Evolutionary conservation across 2,113 vertebrate species (phyloP), one percentile per base, ranked within the genome.

Genomic region (Suricata suricatta): DNA sequence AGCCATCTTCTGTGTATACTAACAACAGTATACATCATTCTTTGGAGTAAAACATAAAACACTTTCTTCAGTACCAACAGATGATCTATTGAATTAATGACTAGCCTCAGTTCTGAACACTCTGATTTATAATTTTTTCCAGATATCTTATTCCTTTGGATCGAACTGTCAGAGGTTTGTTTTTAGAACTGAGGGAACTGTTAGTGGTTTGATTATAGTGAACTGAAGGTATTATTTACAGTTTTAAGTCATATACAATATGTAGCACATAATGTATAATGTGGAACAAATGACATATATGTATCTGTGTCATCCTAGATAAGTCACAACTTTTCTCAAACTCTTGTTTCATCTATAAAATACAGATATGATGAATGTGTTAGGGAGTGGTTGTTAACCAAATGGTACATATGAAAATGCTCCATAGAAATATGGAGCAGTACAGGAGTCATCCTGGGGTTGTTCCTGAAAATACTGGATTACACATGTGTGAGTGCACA

Each of bases 191-290:
- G 69, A 95, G 64, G 15, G 16, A 79, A 72, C 25, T 71, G 66
- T 38, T 21, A 69, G 6, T 77, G 11, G 21, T 41, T 83, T 88
- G 29, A 29, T 64, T 80, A 2, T 47, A 44, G 41, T 23, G 88
- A 95, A 97, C 83, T 41, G 41, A 83, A 97, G 81, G 27, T 74
- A 63, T 35, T 60, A 90, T 76, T 89, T 90, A 85, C 12, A 86
- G 6, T 74, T 95, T 95, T 76, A 87, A 92, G 44, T 77, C 74
- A 68, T 63, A 82, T 74, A 76, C 91, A 77, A 52, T 52, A 74
- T 90, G 23, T 50, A 10, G 54, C 50, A 60, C 66, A 16, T 47
- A 84, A 83, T 57, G 4, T 6, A 79, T 79, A 92, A 35, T 63
- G 83, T 33, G 71, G 29, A 83, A 63, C 41, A 38, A 50, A 83